Base-by-base conservation (phyloP, 2,888 invertebrate genomes). In the Tiliacea aurago region DNA sequence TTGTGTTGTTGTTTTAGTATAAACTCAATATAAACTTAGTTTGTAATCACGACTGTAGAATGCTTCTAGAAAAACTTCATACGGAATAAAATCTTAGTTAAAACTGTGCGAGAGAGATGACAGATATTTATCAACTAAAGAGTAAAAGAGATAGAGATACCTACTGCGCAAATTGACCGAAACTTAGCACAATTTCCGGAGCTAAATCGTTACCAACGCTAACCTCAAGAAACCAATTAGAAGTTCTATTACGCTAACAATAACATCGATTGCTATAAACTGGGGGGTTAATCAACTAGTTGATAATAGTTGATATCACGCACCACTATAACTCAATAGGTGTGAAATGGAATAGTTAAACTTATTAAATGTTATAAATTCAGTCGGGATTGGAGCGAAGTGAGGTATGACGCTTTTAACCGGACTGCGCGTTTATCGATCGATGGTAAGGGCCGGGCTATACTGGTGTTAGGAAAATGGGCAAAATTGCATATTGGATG, bases 261-360 rank as follows among this genome's bases (percentile, higher is more conserved):
- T 83, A 87, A 73, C 47, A 83, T 53, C 76, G 76, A 68, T 65
- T 49, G 72, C 74, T 37, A 85, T 87, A 87, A 87, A 85, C 55
- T 62, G 11, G 43, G 23, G 70, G 66, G 70, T 83, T 80, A 83
- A 85, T 85, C 86, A 87, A 76, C 70, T 78, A 78, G 75, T 65
- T 70, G 69, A 82, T 82, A 77, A 76, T 74, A 63, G 80, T 62
- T 76, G 74, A 80, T 78, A 81, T 65, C 78, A 83, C 80, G 77
- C 72, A 72, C 75, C 83, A 85, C 75, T 84, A 81, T 76, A 78
- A 83, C 43, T 83, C 87, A 90, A 90, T 90, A 87, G 86, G 87
- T 93, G 91, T 92, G 91, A 93, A 93, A 93, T 92, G 72, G 87
- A 93, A 92, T 87, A 74, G 86, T 87, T 87, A 81, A 86, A 85